Evolutionary conservation across 2,888 invertebrate genomes (phyloP).

Genomic region (Catotricha subobsoleta): DNA sequence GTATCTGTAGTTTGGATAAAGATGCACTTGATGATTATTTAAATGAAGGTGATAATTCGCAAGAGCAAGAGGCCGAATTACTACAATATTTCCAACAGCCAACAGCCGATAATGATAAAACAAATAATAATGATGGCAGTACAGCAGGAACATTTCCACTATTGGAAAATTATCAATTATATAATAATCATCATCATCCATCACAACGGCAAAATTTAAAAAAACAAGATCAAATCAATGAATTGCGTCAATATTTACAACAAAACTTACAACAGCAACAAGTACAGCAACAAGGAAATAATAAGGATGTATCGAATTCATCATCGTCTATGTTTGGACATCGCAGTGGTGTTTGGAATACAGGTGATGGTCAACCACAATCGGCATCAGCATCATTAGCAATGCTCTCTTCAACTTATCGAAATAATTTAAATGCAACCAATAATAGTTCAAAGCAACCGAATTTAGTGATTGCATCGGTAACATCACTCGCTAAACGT

Average conservation of each 20-base stretch:
- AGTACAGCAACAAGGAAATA: conserved; percentile 12
- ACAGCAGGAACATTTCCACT: conserved; percentile 9
- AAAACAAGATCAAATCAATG: conserved; percentile 45
- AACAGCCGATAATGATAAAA: conserved; percentile 17
- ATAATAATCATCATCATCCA: conserved; percentile 16
- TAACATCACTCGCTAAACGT: no score
- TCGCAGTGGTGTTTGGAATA: no score
- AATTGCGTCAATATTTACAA: conserved; percentile 28
- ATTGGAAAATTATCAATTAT: conserved; percentile 12
- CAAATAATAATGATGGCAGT: conserved; percentile 10
- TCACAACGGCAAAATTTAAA: neutral
- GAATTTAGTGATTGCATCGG: no score
- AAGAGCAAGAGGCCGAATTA: conserved; percentile 69
- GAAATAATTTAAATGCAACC: no score
- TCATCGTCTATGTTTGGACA: no score
- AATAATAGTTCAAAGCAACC: no score
- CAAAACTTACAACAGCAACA: conserved; percentile 12
- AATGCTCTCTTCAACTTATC: no score
- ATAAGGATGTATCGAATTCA: no score
- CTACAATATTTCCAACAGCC: conserved; percentile 55
- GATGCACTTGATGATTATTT: conserved; percentile 68
- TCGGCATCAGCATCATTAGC: conserved; percentile 31
- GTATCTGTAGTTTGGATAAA: conserved; percentile 60
- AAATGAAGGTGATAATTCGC: conserved; percentile 53
- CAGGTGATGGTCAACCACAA: conserved; percentile 19